Evolutionary conservation across 2,113 vertebrate species (phyloP).

Genomic region (Spizaetus ornatus): DNA sequence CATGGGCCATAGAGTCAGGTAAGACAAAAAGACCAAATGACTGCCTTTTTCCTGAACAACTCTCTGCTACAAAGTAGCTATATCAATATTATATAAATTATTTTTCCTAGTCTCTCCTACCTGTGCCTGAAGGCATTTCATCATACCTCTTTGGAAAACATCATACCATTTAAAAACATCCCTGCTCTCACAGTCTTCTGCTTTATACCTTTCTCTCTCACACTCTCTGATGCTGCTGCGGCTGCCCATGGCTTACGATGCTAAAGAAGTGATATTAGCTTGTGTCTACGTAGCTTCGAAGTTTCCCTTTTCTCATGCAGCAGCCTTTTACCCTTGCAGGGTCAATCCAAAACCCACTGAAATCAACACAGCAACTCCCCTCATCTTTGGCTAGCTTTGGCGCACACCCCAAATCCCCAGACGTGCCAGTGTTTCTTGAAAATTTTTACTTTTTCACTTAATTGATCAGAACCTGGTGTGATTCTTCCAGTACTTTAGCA

Average conservation of each 20-base stretch:
- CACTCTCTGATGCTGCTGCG: background rate
- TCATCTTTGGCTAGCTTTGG: background rate
- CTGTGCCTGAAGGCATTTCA: conserved; percentile 8
- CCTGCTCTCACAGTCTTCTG: background rate
- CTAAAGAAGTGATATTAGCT: background rate
- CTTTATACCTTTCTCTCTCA: background rate
- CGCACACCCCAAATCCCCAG: background rate
- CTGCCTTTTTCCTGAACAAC: background rate
- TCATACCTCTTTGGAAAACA: background rate
- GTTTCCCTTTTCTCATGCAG: background rate
- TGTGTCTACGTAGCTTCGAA: background rate
- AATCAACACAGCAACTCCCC: background rate
- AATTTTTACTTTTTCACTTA: background rate
- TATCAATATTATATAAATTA: background rate
- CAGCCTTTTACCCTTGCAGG: background rate
- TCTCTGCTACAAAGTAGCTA: background rate
- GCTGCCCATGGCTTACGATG: background rate
- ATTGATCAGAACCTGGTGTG: background rate
- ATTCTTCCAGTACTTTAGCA: background rate
- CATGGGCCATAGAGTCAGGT: background rate
- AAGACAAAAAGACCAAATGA: background rate
- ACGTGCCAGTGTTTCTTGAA: background rate
- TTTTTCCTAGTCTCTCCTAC: background rate
- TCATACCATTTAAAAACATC: background rate
- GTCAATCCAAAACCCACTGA: background rate